Evolutionary conservation across 2,113 vertebrate genomes (phyloP).

Genomic region (Phasianus colchicus): DNA sequence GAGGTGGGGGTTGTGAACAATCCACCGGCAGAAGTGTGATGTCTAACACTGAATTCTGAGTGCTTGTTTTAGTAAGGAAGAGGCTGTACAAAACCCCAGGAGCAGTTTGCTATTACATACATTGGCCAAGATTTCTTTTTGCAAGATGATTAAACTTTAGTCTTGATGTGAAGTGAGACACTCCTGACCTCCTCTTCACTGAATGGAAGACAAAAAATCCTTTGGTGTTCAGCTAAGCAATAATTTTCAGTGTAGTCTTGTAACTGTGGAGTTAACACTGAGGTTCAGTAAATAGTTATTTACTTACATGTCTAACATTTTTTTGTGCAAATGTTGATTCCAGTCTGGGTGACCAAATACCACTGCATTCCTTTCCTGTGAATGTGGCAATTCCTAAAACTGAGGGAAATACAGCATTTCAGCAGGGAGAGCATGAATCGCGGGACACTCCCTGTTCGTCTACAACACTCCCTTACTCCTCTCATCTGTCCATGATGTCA

Average conservation of each 20-base stretch:
- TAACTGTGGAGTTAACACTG: constrained; percentile 13
- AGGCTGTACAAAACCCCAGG: background rate
- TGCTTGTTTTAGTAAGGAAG: background rate
- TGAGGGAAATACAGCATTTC: constrained; percentile 38
- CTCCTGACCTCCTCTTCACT: background rate
- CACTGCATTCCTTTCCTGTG: constrained; percentile 66
- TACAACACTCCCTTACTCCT: constrained; percentile 18
- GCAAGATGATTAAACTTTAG: background rate
- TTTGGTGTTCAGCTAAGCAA: background rate
- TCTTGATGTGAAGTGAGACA: background rate
- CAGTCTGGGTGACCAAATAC: constrained; percentile 33
- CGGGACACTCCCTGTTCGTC: constrained; percentile 66
- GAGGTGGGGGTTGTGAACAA: background rate
- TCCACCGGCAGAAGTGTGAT: background rate
- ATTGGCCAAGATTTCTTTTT: background rate
- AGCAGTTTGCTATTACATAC: background rate
- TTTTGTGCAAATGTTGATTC: constrained; percentile 52
- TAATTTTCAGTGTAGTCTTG: background rate
- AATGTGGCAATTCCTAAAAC: constrained; percentile 46
- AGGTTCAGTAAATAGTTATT: constrained; percentile 47
- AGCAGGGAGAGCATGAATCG: constrained; percentile 47
- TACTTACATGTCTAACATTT: constrained; percentile 52
- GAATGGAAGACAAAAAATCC: background rate
- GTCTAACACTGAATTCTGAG: background rate
- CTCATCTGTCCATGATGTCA: constrained; percentile 57